A percentile compares a stretch with the other conserved stretches of the same genome.
Evolutionary conservation across 2,113 vertebrate genomes (phyloP).

Genomic region (Falco punctatus): DNA sequence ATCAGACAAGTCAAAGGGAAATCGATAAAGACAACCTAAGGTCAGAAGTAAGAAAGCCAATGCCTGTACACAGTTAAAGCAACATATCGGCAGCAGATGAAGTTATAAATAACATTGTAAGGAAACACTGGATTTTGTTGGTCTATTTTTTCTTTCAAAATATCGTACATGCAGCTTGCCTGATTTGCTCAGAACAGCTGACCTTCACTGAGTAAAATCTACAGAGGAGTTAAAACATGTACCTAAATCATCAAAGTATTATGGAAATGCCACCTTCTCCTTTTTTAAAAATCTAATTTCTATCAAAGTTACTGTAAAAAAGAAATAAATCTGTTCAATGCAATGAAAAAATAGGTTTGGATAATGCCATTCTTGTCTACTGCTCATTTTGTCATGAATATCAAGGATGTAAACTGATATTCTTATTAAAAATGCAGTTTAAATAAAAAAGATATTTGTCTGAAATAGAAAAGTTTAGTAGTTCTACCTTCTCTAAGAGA

Average conservation of each 20-base stretch:
- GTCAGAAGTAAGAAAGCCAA: neutral
- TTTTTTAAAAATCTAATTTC: neutral
- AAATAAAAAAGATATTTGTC: neutral
- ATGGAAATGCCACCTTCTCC: neutral
- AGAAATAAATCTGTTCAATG: neutral
- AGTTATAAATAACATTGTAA: neutral
- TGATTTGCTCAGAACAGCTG: neutral
- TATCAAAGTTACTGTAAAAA: neutral
- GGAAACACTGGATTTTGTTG: neutral
- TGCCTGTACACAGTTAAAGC: neutral
- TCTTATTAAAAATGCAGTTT: neutral
- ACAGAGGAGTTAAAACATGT: neutral
- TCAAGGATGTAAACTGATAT: neutral
- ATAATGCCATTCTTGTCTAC: neutral
- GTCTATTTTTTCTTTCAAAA: neutral
- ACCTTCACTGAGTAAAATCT: neutral
- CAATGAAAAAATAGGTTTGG: neutral
- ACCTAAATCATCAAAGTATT: neutral
- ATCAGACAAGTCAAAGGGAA: neutral
- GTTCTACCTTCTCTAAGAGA: neutral
- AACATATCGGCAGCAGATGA: neutral
- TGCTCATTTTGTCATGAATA: neutral
- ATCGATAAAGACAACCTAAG: neutral
- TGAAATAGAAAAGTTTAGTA: neutral
- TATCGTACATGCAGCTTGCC: neutral